Conservation (phyloP, 2,888 invertebrate species). For the Glaucopsyche alexis region DNA sequence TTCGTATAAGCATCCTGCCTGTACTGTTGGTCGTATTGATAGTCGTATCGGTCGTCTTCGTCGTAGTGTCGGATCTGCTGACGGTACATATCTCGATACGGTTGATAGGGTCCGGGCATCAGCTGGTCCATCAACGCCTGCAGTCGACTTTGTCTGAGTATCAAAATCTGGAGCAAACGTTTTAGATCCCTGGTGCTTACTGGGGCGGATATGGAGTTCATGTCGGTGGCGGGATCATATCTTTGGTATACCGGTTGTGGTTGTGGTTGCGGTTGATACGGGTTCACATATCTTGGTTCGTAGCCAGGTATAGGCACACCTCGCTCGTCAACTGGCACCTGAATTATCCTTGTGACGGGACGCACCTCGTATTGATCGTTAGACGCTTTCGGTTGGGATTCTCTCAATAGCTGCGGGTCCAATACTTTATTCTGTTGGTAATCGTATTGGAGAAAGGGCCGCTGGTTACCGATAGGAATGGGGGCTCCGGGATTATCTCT, state of each 20-base stretch:
- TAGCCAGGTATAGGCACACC: constrained; percentile 69
- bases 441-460: constrained; percentile 73
- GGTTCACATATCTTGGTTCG: constrained; percentile 61
- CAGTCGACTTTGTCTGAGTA: constrained; percentile 81
- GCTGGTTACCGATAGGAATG: constrained; percentile 74
- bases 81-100: constrained; percentile 56
- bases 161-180: constrained; percentile 82
- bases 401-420: constrained; percentile 69
- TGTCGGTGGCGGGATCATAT: constrained; percentile 76
- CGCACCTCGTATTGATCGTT: constrained; percentile 60
- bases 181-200: constrained; percentile 86
- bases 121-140: constrained; percentile 78
- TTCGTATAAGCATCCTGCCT: constrained; percentile 63
- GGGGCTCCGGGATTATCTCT: constrained; percentile 73
- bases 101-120: constrained; percentile 58
- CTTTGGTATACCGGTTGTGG: constrained; percentile 50
- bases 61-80: constrained; percentile 54
- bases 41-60: constrained; percentile 70
- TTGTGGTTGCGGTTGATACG: constrained; percentile 58
- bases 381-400: constrained; percentile 54
- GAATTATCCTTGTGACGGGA: constrained; percentile 67
- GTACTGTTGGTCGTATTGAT: constrained; percentile 63
- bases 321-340: constrained; percentile 70
- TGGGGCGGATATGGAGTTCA: constrained; percentile 83
- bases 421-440: constrained; percentile 72